Base-by-base conservation (phyloP, 2,113 vertebrate genomes). In the Gadus macrocephalus region DNA sequence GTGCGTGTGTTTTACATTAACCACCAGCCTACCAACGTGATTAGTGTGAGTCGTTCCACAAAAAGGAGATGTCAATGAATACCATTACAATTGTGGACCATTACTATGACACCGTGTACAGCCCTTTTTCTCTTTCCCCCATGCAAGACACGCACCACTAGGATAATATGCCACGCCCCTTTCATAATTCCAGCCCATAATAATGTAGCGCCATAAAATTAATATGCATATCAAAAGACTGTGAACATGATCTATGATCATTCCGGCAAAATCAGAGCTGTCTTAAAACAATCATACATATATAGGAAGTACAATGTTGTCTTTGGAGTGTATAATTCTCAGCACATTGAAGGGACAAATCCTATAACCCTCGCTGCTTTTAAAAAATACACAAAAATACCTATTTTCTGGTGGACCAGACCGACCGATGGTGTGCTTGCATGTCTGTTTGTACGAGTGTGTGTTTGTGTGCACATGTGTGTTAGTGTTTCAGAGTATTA, bases 331-430 rank as follows among this genome's bases (percentile, higher is more conserved):
- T 77, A 85, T 90, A 88, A 83, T 90, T 81, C 84, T 76, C 69
- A 0, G 78, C 81, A 88, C 83, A 87, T 87, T 88, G 77, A 86
- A 90, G 89, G 84, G 84, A 86, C 85, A 89, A 90, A 90, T 86
- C 86, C 84, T 85, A 35, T 85, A 88, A 85, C 86, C 87, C 87
- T 82, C 77, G 42, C 69, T 80, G 80, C 83, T 77, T 88, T 89
- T 89, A 86, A 89, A 62, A 66, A 9, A 62, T 58, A 67, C 79
- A 90, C 89, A 90, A 89, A 49, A 87, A 85, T 87, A 69, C 76
- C 82, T 78, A 64, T 75, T 49, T 14, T 79, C 77, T 78, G 83
- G 85, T 86, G 80, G 78, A 79, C 81, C 80, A 78, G 83, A 75
- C 72, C 49, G 73, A 74, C 68, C 74, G 12, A 14, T 49, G 2